Percentiles rank a stretch among this genome's conserved stretches.
Conservation (phyloP, 2,888 invertebrate genomes). For the Biston stratarius region DNA sequence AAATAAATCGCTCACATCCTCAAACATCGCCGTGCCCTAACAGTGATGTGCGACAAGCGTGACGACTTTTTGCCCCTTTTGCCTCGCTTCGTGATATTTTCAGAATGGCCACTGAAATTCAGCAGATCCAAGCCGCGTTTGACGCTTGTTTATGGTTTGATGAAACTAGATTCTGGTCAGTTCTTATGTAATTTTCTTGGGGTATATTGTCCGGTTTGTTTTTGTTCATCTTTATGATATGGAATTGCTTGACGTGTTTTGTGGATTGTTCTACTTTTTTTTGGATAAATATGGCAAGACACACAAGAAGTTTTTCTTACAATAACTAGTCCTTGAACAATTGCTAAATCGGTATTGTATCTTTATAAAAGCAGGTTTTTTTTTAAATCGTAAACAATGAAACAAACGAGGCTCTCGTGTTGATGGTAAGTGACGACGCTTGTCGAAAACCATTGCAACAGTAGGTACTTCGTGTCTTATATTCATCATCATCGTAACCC, state of each 20-base stretch:
- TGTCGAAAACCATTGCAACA: too few species aligned
- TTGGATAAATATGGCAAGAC: too few species aligned
- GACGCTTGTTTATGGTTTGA: constrained; percentile 28
- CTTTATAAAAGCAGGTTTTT: too few species aligned
- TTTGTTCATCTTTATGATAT: not conserved
- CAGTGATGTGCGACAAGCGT: constrained; percentile 46
- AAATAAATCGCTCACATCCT: constrained; percentile 5
- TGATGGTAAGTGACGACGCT: too few species aligned
- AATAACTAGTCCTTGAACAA: too few species aligned
- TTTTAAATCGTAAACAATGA: too few species aligned
- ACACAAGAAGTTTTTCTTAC: too few species aligned
- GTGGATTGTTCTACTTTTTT: not conserved
- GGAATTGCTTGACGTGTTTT: not conserved
- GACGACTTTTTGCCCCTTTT: constrained; percentile 56
- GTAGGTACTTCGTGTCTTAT: too few species aligned
- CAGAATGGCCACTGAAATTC: constrained; percentile 48
- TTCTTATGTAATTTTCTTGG: constrained; percentile 1
- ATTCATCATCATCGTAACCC: too few species aligned
- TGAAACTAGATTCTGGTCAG: constrained; percentile 18
- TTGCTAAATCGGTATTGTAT: too few species aligned
- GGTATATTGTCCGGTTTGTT: constrained; percentile 3
- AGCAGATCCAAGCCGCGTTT: constrained; percentile 42
- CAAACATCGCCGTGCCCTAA: constrained; percentile 28
- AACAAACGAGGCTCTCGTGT: too few species aligned
- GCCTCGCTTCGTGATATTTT: constrained; percentile 55